These are phyloP conservation scores for Boulengeromyrus knoepffleri DNA, from an alignment of 2,113 vertebrate genomes.

Conservation along the genomic window DNA sequence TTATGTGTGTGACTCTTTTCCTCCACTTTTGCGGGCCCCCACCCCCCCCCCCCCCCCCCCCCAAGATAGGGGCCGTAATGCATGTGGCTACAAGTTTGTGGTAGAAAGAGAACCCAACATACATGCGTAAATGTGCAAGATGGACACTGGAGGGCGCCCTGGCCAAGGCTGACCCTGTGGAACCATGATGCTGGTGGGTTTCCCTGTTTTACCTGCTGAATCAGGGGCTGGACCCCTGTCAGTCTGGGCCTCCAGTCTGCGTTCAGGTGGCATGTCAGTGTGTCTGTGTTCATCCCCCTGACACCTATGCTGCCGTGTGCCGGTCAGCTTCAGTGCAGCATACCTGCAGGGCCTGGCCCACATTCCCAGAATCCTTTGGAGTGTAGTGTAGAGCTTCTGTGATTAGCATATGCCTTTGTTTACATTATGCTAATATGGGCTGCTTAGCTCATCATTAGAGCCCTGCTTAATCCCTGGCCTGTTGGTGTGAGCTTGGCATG, in stretches of 20 bases:
- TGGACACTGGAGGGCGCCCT: not conserved
- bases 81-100: not conserved
- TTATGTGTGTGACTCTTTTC: not conserved
- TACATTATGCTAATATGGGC: slow-evolving; percentile 64
- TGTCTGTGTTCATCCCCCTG: not conserved
- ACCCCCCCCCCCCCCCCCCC: no score
- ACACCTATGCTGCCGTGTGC: not conserved
- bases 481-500: slow-evolving; percentile 54
- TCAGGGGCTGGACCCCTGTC: not conserved
- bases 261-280: not conserved
- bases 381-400: slow-evolving; percentile 41
- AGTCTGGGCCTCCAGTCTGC: not conserved
- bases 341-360: not conserved
- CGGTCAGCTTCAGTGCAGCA: not conserved
- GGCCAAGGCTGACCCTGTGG: not conserved
- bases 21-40: not conserved
- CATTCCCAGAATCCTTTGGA: not conserved
- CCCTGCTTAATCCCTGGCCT: slow-evolving; percentile 42
- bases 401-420: slow-evolving; percentile 62
- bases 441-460: slow-evolving; percentile 61
- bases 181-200: not conserved
- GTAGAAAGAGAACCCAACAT: not conserved
- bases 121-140: not conserved
- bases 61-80: not conserved
- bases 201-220: not conserved